A percentile compares a stretch with the other conserved stretches of the same genome.
Conservation (phyloP, 2,797 vertebrate species). For the Dicrostonyx torquatus region DNA sequence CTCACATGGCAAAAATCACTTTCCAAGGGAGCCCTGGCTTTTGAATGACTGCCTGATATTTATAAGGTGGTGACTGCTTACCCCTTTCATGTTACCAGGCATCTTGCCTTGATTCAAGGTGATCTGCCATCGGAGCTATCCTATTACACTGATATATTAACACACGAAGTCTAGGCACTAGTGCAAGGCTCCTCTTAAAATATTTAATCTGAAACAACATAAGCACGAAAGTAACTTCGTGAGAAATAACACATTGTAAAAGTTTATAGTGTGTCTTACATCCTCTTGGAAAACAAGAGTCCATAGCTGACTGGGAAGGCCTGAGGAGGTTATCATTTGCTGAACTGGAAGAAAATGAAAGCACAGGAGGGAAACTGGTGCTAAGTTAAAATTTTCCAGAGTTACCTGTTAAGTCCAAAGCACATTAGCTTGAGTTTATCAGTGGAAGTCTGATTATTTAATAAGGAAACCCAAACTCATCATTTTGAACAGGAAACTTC, state of each 20-base stretch:
- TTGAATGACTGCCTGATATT: not conserved
- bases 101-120: slow-evolving; percentile 19
- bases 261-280: not conserved
- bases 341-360: not conserved
- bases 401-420: not conserved
- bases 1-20: slow-evolving; percentile 62
- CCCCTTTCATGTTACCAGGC: slow-evolving; percentile 45
- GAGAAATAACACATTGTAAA: not conserved
- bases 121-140: not conserved
- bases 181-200: not conserved
- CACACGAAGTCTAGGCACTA: not conserved
- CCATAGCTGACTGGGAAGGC: not conserved
- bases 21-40: slow-evolving; percentile 56
- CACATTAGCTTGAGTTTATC: slow-evolving; percentile 3
- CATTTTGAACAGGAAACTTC: slow-evolving; percentile 38
- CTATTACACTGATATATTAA: not conserved
- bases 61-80: slow-evolving; percentile 42
- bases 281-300: not conserved
- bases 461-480: slow-evolving; percentile 21
- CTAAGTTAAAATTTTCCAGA: not conserved
- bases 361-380: not conserved
- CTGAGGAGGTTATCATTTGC: not conserved
- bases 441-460: not conserved
- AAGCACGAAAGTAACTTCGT: not conserved
- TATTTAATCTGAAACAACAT: slow-evolving; percentile 10